Percentiles rank a stretch among this genome's conserved stretches.
Conservation (phyloP, 2,888 invertebrate genomes). For the Acanthosepion esculentum region DNA sequence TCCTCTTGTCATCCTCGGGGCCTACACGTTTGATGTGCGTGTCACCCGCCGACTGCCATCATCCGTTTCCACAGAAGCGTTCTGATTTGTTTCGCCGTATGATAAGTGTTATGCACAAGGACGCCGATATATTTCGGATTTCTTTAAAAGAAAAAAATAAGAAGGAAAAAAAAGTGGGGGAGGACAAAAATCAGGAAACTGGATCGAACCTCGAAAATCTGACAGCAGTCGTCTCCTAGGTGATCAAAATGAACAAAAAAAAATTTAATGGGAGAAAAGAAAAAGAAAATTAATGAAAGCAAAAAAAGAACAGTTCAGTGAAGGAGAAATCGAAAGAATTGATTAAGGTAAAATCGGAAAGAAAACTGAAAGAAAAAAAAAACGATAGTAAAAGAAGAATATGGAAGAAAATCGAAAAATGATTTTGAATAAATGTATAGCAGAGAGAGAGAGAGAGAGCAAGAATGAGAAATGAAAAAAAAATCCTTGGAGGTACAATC, state of each 20-base stretch:
- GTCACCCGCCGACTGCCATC: slow-evolving; percentile 6
- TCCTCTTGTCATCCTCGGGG: background rate
- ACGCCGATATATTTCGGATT: background rate
- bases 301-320: background rate
- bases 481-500: background rate
- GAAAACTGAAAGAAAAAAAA: too few species aligned
- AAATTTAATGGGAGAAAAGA: background rate
- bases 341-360: too few species aligned
- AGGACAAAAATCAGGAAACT: background rate
- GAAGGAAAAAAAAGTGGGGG: background rate
- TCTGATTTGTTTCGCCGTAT: background rate
- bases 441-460: background rate
- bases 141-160: too few species aligned
- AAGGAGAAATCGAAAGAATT: too few species aligned
- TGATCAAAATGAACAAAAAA: background rate
- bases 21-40: slow-evolving; percentile 20
- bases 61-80: background rate
- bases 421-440: too few species aligned
- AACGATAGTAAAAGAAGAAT: too few species aligned
- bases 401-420: too few species aligned
- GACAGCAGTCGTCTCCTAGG: background rate
- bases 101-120: slow-evolving; percentile 33
- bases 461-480: background rate
- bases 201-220: background rate
- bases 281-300: background rate